These are phyloP conservation scores for Melanocharis versteri DNA, from an alignment of 2,113 vertebrate genomes.

Conservation along the genomic window DNA sequence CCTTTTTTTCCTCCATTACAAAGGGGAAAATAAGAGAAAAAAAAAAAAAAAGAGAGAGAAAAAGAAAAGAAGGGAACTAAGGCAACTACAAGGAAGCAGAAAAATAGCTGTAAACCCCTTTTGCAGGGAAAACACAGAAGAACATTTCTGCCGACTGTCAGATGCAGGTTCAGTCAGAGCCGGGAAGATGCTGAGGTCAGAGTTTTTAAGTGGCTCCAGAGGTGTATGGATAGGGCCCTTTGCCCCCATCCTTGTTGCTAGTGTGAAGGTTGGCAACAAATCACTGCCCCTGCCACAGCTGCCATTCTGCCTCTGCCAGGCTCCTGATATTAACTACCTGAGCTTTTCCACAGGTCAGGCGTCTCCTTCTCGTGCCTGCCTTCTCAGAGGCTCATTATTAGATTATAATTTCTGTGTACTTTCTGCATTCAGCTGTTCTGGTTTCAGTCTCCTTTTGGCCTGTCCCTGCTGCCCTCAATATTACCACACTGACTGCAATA, in stretches of 20 bases:
- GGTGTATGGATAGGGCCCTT: neutral
- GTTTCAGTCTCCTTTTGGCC: neutral
- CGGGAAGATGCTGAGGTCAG: neutral
- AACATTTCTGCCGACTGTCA: neutral
- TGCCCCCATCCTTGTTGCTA: neutral
- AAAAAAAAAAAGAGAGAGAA: neutral
- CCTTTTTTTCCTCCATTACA: constrained; percentile 46
- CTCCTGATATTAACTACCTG: constrained; percentile 8
- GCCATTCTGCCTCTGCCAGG: neutral
- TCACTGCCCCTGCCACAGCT: neutral
- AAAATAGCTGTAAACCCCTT: constrained; percentile 29
- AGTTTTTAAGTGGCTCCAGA: neutral
- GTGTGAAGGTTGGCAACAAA: neutral
- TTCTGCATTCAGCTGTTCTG: neutral
- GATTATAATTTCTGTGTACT: neutral
- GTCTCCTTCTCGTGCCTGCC: neutral
- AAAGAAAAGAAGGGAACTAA: neutral
- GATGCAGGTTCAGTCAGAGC: neutral
- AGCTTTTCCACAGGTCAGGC: neutral
- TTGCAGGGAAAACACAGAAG: neutral
- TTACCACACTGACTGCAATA: constrained; percentile 19
- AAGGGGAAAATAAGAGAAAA: constrained; percentile 8
- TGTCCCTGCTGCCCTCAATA: neutral
- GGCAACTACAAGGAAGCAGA: neutral
- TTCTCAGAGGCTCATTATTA: constrained; percentile 18